Percentiles rank a stretch among this genome's conserved stretches.
Conservation (phyloP, 1,140 invertebrate species). For the Papilio xuthus region DNA sequence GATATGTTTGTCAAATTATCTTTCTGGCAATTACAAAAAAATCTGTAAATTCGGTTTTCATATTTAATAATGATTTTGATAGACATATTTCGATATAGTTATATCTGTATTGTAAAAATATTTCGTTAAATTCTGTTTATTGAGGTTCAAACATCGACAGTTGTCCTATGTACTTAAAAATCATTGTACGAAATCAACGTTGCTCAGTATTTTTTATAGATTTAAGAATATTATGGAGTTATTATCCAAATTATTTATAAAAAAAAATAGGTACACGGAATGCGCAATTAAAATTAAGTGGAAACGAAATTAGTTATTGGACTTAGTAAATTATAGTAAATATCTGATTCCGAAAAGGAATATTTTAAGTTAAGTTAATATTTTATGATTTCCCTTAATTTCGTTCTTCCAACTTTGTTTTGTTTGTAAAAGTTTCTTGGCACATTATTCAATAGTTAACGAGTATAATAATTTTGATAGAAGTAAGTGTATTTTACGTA, state of each 20-base stretch:
- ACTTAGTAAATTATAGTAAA: constrained; percentile 67
- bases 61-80: constrained; percentile 49
- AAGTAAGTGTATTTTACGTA: constrained; percentile 53
- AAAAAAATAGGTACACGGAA: constrained; percentile 50
- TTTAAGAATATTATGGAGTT: constrained; percentile 70
- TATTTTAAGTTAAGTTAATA: constrained; percentile 43
- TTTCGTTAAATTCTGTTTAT: constrained; percentile 62
- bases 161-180: constrained; percentile 63
- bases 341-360: constrained; percentile 47
- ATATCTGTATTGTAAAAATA: constrained; percentile 49
- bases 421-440: constrained; percentile 46
- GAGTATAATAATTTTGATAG: constrained; percentile 55
- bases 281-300: constrained; percentile 59
- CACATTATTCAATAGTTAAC: constrained; percentile 56
- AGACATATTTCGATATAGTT: constrained; percentile 54
- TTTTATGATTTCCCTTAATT: constrained; percentile 51
- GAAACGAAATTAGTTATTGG: constrained; percentile 61
- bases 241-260: constrained; percentile 72
- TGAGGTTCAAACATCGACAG: constrained; percentile 58
- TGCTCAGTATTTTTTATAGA: constrained; percentile 80
- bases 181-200: constrained; percentile 72
- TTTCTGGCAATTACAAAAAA: constrained; percentile 40
- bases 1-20: constrained; percentile 23
- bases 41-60: constrained; percentile 51
- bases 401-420: constrained; percentile 67